A percentile compares a stretch with the other conserved stretches of the same genome.
phyloP scores from a whole-genome alignment of 2,113 vertebrate genomes.

The Lepus americanus region DNA sequence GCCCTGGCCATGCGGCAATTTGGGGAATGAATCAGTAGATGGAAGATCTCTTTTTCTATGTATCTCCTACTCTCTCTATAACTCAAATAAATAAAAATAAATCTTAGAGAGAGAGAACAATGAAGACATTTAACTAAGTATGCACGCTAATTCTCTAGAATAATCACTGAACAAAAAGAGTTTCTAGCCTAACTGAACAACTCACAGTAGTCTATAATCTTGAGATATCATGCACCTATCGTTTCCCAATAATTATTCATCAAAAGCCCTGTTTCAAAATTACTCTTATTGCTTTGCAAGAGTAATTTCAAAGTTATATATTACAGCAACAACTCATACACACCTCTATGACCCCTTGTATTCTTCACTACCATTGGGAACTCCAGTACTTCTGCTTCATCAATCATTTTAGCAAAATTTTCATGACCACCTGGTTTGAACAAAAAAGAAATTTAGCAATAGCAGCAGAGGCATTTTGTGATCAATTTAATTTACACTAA shows the following conservation, averaged over 20 bases:
- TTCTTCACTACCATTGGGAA: constrained; percentile 93
- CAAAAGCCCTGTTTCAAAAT: neutral
- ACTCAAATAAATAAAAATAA: no score
- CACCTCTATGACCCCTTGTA: constrained; percentile 91
- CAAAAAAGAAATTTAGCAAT: constrained; percentile 77
- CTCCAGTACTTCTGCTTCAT: constrained; percentile 92
- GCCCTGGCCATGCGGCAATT: no score
- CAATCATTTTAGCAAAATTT: constrained; percentile 93
- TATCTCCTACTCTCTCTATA: no score
- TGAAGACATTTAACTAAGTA: neutral
- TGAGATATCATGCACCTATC: neutral
- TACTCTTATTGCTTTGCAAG: neutral
- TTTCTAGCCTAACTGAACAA: neutral
- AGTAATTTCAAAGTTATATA: constrained; percentile 34
- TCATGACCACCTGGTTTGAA: constrained; percentile 90
- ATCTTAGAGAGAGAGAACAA: neutral
- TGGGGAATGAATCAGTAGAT: no score
- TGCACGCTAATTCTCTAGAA: neutral
- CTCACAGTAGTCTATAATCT: neutral
- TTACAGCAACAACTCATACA: constrained; percentile 75
- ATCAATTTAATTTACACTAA: neutral
- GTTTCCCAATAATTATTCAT: constrained; percentile 18
- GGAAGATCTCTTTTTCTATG: no score
- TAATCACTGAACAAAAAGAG: constrained; percentile 32
- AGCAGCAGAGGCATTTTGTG: neutral